Percentiles rank a stretch among this genome's conserved stretches.
Evolutionary conservation across 2,888 invertebrate species (phyloP).

Genomic region (Ophion costatus): DNA sequence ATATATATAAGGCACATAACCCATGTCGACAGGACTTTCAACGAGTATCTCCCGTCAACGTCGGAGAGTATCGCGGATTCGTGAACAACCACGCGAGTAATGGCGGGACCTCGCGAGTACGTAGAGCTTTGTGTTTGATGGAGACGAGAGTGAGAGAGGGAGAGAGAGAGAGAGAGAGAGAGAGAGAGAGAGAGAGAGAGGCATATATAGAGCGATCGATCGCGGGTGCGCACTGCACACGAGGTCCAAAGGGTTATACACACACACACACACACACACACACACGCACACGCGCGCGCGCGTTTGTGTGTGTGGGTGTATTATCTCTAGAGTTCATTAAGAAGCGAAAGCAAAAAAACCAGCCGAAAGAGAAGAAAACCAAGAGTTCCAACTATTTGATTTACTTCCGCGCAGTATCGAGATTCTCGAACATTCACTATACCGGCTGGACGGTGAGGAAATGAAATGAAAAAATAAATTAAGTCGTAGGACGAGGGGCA

Average conservation of each 20-base stretch:
- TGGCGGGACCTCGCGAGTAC: constrained; percentile 46
- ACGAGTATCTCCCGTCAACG: constrained; percentile 45
- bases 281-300: too few species aligned
- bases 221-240: constrained; percentile 15
- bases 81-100: constrained; percentile 46
- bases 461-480: constrained; percentile 21
- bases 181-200: constrained; percentile 9
- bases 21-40: constrained; percentile 32
- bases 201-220: constrained; percentile 41
- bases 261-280: too few species aligned
- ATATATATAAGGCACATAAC: too few species aligned
- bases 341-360: background rate
- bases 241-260: background rate
- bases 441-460: constrained; percentile 12
- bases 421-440: constrained; percentile 1
- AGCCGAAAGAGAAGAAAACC: background rate
- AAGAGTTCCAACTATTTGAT: constrained; percentile 13
- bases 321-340: background rate
- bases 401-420: constrained; percentile 3
- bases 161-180: constrained; percentile 6
- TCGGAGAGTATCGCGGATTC: constrained; percentile 53
- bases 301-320: too few species aligned
- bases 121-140: constrained; percentile 40
- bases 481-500: too few species aligned
- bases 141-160: background rate